These are phyloP conservation scores for Diorhabda carinulata DNA, from an alignment of 1,140 invertebrate species.

Conservation along the genomic window DNA sequence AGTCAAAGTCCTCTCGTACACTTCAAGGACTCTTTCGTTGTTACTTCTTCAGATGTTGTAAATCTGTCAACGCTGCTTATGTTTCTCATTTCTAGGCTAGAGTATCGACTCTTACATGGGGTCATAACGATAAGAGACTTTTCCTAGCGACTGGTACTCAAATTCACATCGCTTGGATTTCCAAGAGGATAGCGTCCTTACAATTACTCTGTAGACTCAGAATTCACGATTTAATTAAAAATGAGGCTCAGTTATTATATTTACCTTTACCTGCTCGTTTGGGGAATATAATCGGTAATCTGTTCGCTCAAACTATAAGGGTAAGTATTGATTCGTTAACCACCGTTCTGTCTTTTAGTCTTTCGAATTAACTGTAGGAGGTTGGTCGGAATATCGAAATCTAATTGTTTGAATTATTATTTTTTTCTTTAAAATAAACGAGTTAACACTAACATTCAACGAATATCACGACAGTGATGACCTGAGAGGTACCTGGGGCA, in stretches of 20 bases:
- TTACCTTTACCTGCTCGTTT: conserved; percentile 84
- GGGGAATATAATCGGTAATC: conserved; percentile 75
- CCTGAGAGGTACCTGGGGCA: no score
- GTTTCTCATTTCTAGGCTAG: conserved; percentile 59
- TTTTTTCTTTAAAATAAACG: no score
- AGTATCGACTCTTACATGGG: conserved; percentile 93
- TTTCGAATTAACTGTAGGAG: no score
- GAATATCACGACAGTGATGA: no score
- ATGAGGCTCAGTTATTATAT: conserved; percentile 57
- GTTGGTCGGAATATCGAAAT: no score
- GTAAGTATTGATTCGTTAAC: conserved; percentile 51
- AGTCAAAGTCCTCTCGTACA: no score
- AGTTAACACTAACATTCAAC: no score
- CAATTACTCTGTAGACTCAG: conserved; percentile 81
- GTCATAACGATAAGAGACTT: conserved; percentile 91
- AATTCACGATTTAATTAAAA: conserved; percentile 59
- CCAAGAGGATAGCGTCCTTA: conserved; percentile 81
- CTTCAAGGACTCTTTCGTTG: no score
- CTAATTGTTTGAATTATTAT: no score
- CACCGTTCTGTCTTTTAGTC: no score
- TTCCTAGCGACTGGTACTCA: conserved; percentile 88
- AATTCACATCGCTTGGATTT: conserved; percentile 90
- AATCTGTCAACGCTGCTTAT: not conserved
- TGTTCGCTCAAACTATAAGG: conserved; percentile 94
- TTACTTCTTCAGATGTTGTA: no score